phyloP scores from a whole-genome alignment of 2,888 invertebrate genomes.

The Tupiocoris notatus region DNA sequence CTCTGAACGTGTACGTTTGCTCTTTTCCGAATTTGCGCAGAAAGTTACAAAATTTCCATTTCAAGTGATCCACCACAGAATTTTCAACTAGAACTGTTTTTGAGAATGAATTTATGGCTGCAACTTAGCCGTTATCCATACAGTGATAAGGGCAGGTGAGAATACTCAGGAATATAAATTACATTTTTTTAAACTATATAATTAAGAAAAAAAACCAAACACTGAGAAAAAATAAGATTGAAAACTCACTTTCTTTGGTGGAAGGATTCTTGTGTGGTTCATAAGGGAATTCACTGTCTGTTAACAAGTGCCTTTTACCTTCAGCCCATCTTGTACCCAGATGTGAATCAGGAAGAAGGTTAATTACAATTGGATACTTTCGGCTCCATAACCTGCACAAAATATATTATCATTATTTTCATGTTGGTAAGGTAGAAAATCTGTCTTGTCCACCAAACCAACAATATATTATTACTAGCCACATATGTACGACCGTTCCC shows the following conservation, averaged over 20 bases:
- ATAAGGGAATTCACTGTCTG: slow-evolving; percentile 12
- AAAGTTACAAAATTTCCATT: slow-evolving; percentile 7
- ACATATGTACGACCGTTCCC: too few relatives aligned
- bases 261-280: slow-evolving; percentile 8
- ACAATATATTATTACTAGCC: too few relatives aligned
- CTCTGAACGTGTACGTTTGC: background rate
- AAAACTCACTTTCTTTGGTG: slow-evolving; percentile 22
- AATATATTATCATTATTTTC: too few relatives aligned
- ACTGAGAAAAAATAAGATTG: background rate
- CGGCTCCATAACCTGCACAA: slow-evolving; percentile 69
- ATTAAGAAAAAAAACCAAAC: too few relatives aligned
- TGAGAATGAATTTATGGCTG: too few relatives aligned
- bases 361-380: slow-evolving; percentile 81
- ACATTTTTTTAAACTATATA: too few relatives aligned
- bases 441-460: too few relatives aligned
- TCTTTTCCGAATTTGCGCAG: slow-evolving; percentile 21
- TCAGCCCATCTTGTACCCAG: slow-evolving; percentile 45
- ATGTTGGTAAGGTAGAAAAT: too few relatives aligned
- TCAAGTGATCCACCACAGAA: background rate
- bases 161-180: too few relatives aligned
- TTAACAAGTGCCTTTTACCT: slow-evolving; percentile 11
- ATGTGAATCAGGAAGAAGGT: slow-evolving; percentile 45
- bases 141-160: background rate
- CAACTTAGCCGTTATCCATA: background rate
- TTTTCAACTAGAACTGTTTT: slow-evolving; percentile 12